Conservation (phyloP, 2,888 invertebrate species). For the Ophioninae sp. region DNA sequence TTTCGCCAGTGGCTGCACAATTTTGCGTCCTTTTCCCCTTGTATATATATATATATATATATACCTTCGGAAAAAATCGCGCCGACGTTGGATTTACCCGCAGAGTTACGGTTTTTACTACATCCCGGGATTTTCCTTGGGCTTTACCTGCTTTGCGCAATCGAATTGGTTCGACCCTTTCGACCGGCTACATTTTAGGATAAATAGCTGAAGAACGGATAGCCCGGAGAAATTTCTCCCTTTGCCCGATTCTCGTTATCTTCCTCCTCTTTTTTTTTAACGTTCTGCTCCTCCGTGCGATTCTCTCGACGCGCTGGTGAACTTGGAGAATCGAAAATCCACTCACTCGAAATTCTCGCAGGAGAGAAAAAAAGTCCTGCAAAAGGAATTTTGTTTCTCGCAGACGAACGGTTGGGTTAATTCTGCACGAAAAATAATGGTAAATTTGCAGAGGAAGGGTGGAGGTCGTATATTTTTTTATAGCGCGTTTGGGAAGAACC, state of each 20-base stretch:
- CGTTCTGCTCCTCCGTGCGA: constrained; percentile 17
- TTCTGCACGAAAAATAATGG: constrained; percentile 17
- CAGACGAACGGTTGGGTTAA: constrained; percentile 8
- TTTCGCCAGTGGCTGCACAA: constrained; percentile 9
- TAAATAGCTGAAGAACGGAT: constrained; percentile 64
- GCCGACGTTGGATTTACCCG: constrained; percentile 61
- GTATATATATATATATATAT: neutral
- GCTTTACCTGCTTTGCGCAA: constrained; percentile 59
- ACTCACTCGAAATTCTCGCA: constrained; percentile 29
- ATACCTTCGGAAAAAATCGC: constrained; percentile 47
- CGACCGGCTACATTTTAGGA: constrained; percentile 63
- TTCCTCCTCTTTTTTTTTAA: constrained; percentile 31
- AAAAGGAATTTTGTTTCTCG: neutral
- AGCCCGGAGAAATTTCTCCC: constrained; percentile 52
- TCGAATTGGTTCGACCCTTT: constrained; percentile 63
- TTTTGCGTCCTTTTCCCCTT: neutral
- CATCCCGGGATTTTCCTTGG: constrained; percentile 63
- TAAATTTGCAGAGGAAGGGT: constrained; percentile 16
- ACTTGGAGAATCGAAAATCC: constrained; percentile 40
- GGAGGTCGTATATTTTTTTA: constrained; percentile 14
- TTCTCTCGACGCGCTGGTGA: neutral
- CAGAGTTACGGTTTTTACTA: constrained; percentile 64
- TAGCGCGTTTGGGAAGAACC: constrained; percentile 30
- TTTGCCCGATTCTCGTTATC: constrained; percentile 40
- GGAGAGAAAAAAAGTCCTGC: constrained; percentile 5